These are phyloP conservation scores for Oreotragus oreotragus DNA, from an alignment of 2,113 vertebrate genomes.

Conservation along the genomic window DNA sequence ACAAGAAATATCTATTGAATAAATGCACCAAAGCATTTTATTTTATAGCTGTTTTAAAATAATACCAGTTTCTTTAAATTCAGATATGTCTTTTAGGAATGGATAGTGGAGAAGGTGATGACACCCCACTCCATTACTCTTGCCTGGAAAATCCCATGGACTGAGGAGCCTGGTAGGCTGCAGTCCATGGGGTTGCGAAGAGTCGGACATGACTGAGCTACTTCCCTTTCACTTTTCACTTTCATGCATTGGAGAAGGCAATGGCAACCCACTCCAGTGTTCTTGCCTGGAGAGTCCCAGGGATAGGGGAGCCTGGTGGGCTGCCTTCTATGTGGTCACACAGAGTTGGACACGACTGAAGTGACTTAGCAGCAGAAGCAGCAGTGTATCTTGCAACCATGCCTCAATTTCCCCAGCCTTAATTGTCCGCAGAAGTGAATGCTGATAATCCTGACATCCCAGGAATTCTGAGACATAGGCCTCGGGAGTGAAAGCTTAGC, in stretches of 20 bases:
- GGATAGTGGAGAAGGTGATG: background rate
- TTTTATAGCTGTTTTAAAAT: conserved; percentile 8
- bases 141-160: no score
- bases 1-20: background rate
- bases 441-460: background rate
- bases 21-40: background rate
- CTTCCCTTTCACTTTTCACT: no score
- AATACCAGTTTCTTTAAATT: conserved; percentile 8
- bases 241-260: background rate
- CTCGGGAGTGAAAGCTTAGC: background rate
- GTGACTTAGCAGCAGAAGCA: no score
- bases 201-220: rapidly evolving
- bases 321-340: background rate
- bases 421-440: background rate
- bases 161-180: no score
- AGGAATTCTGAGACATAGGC: background rate
- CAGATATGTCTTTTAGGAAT: background rate
- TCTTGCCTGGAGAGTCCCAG: background rate
- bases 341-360: background rate
- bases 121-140: no score
- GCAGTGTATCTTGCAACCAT: background rate
- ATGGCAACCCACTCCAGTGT: background rate
- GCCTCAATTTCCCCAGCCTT: background rate
- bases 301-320: background rate
- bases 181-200: no score